Evolutionary conservation across 2,113 vertebrate genomes (phyloP).

Genomic region (Cyprinodon brontotheroides): DNA sequence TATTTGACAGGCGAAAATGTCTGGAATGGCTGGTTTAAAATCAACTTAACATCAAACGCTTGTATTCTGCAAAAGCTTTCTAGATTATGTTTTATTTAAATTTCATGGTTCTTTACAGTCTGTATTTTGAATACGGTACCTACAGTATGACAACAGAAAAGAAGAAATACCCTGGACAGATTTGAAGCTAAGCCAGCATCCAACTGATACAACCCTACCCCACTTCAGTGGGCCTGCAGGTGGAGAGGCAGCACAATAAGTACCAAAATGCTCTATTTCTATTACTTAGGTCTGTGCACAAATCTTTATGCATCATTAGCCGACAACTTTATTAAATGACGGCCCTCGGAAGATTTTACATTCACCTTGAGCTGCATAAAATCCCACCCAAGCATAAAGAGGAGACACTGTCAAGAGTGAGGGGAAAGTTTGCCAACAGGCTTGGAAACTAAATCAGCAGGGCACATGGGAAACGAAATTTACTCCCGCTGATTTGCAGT

Average conservation of each 20-base stretch:
- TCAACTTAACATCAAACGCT: not conserved
- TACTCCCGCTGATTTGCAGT: conserved; percentile 8
- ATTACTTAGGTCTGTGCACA: not conserved
- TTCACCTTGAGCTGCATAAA: conserved; percentile 9
- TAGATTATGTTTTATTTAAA: conserved; percentile 11
- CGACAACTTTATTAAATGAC: not conserved
- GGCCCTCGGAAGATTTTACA: conserved; percentile 4
- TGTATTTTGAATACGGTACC: not conserved
- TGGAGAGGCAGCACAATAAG: conserved; percentile 29
- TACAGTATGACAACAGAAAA: conserved; percentile 16
- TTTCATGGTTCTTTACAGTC: conserved; percentile 6
- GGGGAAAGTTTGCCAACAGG: not conserved
- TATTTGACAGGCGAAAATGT: not conserved
- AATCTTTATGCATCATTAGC: not conserved
- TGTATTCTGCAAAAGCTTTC: not conserved
- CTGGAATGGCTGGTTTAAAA: not conserved
- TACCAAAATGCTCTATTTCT: conserved; percentile 6
- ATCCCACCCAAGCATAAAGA: not conserved
- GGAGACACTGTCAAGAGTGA: not conserved
- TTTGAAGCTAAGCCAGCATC: conserved; percentile 51
- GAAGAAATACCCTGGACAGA: not conserved
- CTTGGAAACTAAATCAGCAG: conserved; percentile 6
- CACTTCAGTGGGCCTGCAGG: conserved; percentile 50
- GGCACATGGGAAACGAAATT: not conserved
- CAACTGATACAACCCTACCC: conserved; percentile 55